Percentiles rank a stretch among this genome's conserved stretches.
Conservation (phyloP, 2,888 invertebrate genomes). For the Encarsia formosa region DNA sequence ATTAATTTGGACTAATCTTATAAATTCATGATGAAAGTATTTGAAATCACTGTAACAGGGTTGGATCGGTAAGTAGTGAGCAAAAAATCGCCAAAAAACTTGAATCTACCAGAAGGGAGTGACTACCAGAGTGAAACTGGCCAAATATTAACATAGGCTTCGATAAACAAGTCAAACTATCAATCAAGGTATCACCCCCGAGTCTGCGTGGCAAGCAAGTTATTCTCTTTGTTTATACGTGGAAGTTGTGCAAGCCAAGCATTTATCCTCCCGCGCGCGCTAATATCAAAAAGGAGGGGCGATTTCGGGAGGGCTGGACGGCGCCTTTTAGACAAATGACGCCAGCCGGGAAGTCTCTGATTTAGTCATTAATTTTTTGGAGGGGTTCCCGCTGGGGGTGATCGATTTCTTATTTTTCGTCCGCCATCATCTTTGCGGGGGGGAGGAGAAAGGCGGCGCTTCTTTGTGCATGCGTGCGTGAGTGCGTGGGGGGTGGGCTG, state of each 20-base stretch:
- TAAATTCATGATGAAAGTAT: too few species aligned
- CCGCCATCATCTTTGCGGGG: neutral
- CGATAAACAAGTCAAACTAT: conserved; percentile 2
- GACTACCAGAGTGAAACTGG: too few species aligned
- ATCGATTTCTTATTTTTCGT: conserved; percentile 28
- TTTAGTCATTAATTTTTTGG: conserved; percentile 44
- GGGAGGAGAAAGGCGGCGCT: neutral
- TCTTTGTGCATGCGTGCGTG: conserved; percentile 4
- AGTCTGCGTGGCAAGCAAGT: neutral
- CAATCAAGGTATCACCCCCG: conserved; percentile 7
- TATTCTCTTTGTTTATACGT: neutral
- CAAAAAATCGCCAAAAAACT: too few species aligned
- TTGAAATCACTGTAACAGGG: too few species aligned
- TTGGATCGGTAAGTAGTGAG: too few species aligned
- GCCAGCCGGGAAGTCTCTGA: conserved; percentile 34
- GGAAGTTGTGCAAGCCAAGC: conserved; percentile 1
- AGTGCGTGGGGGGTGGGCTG: too few species aligned
- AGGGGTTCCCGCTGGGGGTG: conserved; percentile 30
- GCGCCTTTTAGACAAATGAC: too few species aligned
- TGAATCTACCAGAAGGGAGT: too few species aligned
- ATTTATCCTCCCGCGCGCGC: conserved; percentile 3
- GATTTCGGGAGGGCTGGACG: too few species aligned
- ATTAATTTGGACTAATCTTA: too few species aligned
- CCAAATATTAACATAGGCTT: too few species aligned
- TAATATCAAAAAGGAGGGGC: conserved; percentile 2